phyloP scores from a whole-genome alignment of 2,113 vertebrate species.

The Percopsis transmontana region DNA sequence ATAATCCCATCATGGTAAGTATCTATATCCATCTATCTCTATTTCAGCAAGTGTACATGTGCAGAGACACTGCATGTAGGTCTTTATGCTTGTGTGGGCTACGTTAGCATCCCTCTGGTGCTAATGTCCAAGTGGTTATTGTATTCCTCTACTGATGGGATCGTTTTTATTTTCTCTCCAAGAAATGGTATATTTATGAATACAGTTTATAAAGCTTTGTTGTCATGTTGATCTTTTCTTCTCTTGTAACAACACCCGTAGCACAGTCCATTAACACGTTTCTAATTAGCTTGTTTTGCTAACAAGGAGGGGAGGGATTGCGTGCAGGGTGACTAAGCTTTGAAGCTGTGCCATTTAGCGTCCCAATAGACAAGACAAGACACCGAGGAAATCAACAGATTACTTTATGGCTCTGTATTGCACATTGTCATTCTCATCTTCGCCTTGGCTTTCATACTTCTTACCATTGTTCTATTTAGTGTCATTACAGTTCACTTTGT shows the following conservation, averaged over 20 bases:
- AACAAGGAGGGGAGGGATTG: conserved; percentile 47
- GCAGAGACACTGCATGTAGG: not conserved
- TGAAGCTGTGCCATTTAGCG: conserved; percentile 33
- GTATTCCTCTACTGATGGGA: conserved; percentile 20
- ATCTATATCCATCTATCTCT: not conserved
- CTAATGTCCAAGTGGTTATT: conserved; percentile 12
- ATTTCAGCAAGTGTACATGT: not conserved
- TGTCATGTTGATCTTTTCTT: conserved; percentile 24
- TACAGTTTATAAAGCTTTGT: conserved; percentile 5
- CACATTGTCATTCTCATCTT: conserved; percentile 2
- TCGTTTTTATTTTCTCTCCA: too few species aligned
- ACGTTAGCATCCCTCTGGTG: too few species aligned
- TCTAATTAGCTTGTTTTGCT: conserved; percentile 65
- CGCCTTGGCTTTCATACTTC: not conserved
- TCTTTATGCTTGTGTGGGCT: conserved; percentile 27
- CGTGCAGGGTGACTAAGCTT: conserved; percentile 38
- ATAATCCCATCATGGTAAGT: not conserved
- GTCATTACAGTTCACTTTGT: not conserved
- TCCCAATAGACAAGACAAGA: conserved; percentile 32
- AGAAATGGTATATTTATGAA: too few species aligned
- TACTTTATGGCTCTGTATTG: conserved; percentile 1
- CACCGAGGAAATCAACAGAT: conserved; percentile 20
- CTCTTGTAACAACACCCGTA: conserved; percentile 33
- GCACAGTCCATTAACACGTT: conserved; percentile 46
- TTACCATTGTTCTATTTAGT: not conserved